A percentile compares a stretch with the other conserved stretches of the same genome.
phyloP scores from a whole-genome alignment of 2,888 invertebrate genomes.

The Aradus depressus region DNA sequence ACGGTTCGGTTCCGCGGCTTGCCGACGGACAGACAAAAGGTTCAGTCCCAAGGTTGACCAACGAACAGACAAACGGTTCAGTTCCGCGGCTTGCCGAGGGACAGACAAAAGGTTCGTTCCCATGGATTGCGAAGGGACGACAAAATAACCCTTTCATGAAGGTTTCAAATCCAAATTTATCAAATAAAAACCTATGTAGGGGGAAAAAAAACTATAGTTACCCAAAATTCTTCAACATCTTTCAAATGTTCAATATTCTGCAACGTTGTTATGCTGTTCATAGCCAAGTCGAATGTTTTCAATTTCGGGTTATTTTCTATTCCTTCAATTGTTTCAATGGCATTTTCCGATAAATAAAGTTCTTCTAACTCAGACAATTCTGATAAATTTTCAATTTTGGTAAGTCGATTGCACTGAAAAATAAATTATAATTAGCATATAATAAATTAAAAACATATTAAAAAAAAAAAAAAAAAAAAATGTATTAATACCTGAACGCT shows the following conservation, averaged over 20 bases:
- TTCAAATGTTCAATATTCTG: conserved; percentile 64
- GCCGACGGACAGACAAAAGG: no score
- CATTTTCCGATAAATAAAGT: conserved; percentile 89
- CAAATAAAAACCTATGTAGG: no score
- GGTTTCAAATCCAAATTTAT: no score
- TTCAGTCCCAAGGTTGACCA: no score
- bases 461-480: conserved; percentile 8
- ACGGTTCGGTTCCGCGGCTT: no score
- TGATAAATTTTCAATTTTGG: conserved; percentile 75
- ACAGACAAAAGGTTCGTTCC: no score
- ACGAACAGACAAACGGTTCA: no score
- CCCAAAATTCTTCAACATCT: conserved; percentile 91
- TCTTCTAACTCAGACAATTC: conserved; percentile 64
- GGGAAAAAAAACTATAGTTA: conserved; percentile 40
- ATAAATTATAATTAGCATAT: neutral
- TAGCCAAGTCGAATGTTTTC: conserved; percentile 80
- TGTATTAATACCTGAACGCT: conserved; percentile 59
- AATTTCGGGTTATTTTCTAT: conserved; percentile 55
- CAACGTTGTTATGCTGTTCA: conserved; percentile 70
- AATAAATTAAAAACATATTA: conserved; percentile 1
- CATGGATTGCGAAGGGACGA: no score
- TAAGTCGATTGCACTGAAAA: conserved; percentile 66
- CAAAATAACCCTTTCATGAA: no score
- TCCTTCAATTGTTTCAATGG: conserved; percentile 66
- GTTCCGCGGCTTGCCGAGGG: no score